Conservation (phyloP, 1,140 invertebrate genomes). For the Antheraea mylitta region DNA sequence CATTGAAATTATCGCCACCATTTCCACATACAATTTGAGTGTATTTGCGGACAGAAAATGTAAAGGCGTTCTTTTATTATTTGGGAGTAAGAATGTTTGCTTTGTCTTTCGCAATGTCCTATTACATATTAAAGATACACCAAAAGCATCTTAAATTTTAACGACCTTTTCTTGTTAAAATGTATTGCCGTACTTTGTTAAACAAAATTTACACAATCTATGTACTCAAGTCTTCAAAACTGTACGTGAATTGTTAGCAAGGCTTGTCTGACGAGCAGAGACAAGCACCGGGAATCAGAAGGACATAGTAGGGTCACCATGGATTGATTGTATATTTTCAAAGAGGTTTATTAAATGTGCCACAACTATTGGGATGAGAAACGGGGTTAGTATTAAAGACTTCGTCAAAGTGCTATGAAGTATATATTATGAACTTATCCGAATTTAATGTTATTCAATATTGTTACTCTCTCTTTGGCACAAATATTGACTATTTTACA, state of each 20-base stretch:
- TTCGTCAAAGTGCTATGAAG: too few species aligned
- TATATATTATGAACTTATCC: too few species aligned
- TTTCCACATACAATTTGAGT: not conserved
- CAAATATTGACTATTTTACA: too few species aligned
- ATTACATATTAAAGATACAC: not conserved
- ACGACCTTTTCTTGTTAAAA: not conserved
- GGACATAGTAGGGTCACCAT: slow-evolving; percentile 19
- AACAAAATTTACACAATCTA: too few species aligned
- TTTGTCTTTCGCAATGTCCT: not conserved
- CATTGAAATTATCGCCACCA: not conserved
- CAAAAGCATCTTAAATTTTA: not conserved
- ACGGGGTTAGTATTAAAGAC: not conserved
- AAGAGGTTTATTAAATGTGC: too few species aligned
- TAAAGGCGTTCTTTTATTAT: not conserved
- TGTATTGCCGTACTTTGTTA: too few species aligned
- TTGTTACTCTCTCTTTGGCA: too few species aligned
- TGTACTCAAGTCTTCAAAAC: slow-evolving; percentile 10
- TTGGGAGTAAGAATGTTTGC: too few species aligned
- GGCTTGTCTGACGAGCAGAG: slow-evolving; percentile 40
- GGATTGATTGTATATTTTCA: too few species aligned
- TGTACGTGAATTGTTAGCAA: slow-evolving; percentile 36
- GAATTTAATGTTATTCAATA: too few species aligned
- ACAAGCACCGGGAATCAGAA: slow-evolving; percentile 16
- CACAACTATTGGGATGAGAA: not conserved
- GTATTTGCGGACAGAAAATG: not conserved